Percentiles rank a stretch among this genome's conserved stretches.
These are phyloP conservation scores for Vannuccia rotundouncinata DNA, from an alignment of 2,888 invertebrate genomes.

Conservation along the genomic window DNA sequence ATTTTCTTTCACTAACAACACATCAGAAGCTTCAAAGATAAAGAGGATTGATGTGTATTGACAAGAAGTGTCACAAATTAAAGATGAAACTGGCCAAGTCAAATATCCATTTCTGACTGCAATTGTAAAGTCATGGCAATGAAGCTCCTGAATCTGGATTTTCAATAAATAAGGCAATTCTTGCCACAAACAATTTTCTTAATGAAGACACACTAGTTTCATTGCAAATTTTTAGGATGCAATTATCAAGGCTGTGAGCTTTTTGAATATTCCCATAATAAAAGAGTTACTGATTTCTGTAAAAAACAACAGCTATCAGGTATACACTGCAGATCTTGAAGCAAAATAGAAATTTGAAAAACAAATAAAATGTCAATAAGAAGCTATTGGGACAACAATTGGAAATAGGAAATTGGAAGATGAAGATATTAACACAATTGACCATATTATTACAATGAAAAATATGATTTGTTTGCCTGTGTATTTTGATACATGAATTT, in stretches of 20 bases:
- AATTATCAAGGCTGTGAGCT: not conserved
- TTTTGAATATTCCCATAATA: not conserved
- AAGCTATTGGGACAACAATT: not conserved
- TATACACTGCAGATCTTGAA: not conserved
- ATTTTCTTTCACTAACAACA: not conserved
- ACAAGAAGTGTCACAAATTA: not conserved
- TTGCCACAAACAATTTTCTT: constrained; percentile 3
- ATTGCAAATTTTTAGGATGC: constrained; percentile 1
- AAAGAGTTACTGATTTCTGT: not conserved
- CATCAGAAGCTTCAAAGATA: not conserved
- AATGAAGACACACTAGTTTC: not conserved
- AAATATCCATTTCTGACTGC: not conserved
- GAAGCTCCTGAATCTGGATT: not conserved
- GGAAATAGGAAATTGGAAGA: not conserved
- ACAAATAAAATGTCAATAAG: not conserved
- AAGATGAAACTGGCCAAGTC: not conserved
- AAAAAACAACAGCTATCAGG: not conserved
- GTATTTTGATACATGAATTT: no score
- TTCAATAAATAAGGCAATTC: constrained; percentile 3
- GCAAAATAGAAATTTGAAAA: not conserved
- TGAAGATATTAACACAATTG: not conserved
- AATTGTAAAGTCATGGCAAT: constrained; percentile 6
- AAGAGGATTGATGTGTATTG: constrained; percentile 17
- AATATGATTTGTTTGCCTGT: no score
- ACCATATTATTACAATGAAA: not conserved